Percentiles rank a stretch among this genome's conserved stretches.
Evolutionary conservation across 2,888 invertebrate genomes (phyloP).

Genomic region (Diarsia rubi): DNA sequence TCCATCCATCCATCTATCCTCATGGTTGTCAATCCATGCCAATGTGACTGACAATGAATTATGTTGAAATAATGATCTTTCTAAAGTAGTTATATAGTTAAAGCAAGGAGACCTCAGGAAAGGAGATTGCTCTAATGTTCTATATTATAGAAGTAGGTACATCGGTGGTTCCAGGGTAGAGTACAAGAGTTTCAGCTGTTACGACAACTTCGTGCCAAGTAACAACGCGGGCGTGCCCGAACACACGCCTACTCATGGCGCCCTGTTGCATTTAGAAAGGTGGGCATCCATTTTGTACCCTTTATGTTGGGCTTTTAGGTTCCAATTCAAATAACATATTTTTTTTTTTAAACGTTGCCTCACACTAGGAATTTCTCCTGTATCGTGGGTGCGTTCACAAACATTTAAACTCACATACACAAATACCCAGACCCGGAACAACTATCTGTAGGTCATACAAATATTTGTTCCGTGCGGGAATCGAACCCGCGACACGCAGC

Average conservation of each 20-base stretch:
- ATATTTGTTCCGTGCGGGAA: too few species aligned
- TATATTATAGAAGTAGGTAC: conserved; percentile 59
- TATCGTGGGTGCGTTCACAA: too few species aligned
- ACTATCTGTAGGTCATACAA: too few species aligned
- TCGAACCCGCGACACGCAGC: too few species aligned
- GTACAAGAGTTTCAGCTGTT: conserved; percentile 96
- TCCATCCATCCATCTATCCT: too few species aligned
- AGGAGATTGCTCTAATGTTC: conserved; percentile 34
- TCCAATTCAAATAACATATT: too few species aligned
- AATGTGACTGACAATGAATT: neutral
- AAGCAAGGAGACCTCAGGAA: neutral
- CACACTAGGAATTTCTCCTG: too few species aligned
- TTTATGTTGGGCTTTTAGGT: neutral
- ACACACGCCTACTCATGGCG: conserved; percentile 93
- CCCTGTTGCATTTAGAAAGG: conserved; percentile 94
- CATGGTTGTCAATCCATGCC: too few species aligned
- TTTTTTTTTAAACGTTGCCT: too few species aligned
- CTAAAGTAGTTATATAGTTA: neutral
- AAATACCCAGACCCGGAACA: too few species aligned
- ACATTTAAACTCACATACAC: too few species aligned
- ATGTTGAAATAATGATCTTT: neutral
- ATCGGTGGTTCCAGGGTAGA: conserved; percentile 92
- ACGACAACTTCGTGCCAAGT: conserved; percentile 96
- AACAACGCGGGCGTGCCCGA: conserved; percentile 96
- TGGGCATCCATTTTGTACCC: conserved; percentile 65